Evolutionary conservation across 2,113 vertebrate genomes (phyloP), one percentile per base, ranked within the genome.

Genomic region (Astur gentilis): DNA sequence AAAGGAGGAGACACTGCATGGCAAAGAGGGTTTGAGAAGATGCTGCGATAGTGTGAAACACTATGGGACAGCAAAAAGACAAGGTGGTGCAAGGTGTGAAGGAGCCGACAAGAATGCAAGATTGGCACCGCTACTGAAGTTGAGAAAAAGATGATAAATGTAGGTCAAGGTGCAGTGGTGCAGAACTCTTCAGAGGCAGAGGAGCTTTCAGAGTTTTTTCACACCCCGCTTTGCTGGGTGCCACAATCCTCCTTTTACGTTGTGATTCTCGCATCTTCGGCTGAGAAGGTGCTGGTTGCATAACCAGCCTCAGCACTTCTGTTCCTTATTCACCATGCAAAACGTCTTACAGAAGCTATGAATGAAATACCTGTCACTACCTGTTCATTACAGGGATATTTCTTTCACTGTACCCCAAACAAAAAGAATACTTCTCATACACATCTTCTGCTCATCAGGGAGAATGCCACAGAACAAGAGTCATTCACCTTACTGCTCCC

Each of bases 191-290:
- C 25, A 87, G 49, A 84, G 42, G 42, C 26, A 89, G 64, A 67
- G 31, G 36, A 94, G 81, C 49, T 90, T 87, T 80, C 61, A 71
- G 50, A 81, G 52, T 27, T 65, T 95, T 89, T 91, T 94, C 83
- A 95, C 70, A 88, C 45, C 5, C 16, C 2, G 4, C 62, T 94
- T 83, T 62, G 81, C 82, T 91, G 50, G 38, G 18, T 70, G 78
- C 42, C 62, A 83, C 45, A 72, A 42, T 45, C 27, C 26, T 61
- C 54, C 38, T 83, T 80, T 73, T 54, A 65, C 55, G 66, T 85
- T 85, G 91, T 65, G 70, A 91, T 88, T 93, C 62, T 85, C 4
- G 2, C 29, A 80, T 11, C 32, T 84, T 16, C n/a, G 38, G n/a
- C 54, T 79, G 73, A 71, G 38, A 75, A 91, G 52, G 34, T 69